These are phyloP conservation scores for Thera obeliscata DNA, from an alignment of 2,888 invertebrate genomes.

Conservation along the genomic window DNA sequence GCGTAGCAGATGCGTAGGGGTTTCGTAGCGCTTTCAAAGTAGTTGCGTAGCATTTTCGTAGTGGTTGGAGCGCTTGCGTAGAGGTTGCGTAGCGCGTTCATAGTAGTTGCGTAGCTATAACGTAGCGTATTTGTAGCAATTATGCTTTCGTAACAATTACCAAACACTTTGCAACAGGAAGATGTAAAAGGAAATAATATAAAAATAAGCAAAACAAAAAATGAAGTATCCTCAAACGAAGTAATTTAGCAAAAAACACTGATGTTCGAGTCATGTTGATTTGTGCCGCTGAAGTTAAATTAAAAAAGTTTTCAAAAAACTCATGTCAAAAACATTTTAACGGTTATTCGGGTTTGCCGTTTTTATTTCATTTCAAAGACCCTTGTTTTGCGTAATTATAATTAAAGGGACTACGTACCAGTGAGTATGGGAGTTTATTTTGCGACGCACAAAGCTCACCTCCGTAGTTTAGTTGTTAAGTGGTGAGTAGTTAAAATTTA, in stretches of 20 bases:
- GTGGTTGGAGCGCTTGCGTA: neutral
- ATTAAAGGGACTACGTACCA: neutral
- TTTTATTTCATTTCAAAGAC: slow-evolving; percentile 19
- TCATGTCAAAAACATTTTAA: slow-evolving; percentile 30
- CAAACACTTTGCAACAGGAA: too few relatives aligned
- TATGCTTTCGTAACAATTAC: too few relatives aligned
- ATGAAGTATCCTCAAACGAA: too few relatives aligned
- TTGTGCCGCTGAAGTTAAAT: slow-evolving; percentile 28
- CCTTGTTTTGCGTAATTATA: neutral
- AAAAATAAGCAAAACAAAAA: too few relatives aligned
- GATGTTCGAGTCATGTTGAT: slow-evolving; percentile 5
- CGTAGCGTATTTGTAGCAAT: too few relatives aligned
- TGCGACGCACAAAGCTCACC: too few relatives aligned
- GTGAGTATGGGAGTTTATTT: too few relatives aligned
- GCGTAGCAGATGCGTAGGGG: neutral
- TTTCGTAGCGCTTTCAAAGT: neutral
- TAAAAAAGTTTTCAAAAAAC: slow-evolving; percentile 31
- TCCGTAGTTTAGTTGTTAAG: too few relatives aligned
- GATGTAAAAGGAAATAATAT: too few relatives aligned
- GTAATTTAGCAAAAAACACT: neutral
- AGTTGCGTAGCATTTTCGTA: too few relatives aligned
- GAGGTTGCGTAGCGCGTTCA: neutral
- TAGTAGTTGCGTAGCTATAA: too few relatives aligned
- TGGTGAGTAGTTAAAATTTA: too few relatives aligned
- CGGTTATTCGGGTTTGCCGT: neutral